Evolutionary conservation across 1,140 invertebrate species (phyloP), one percentile per base, ranked within the genome.

Genomic region (Parapsyche elsis): DNA sequence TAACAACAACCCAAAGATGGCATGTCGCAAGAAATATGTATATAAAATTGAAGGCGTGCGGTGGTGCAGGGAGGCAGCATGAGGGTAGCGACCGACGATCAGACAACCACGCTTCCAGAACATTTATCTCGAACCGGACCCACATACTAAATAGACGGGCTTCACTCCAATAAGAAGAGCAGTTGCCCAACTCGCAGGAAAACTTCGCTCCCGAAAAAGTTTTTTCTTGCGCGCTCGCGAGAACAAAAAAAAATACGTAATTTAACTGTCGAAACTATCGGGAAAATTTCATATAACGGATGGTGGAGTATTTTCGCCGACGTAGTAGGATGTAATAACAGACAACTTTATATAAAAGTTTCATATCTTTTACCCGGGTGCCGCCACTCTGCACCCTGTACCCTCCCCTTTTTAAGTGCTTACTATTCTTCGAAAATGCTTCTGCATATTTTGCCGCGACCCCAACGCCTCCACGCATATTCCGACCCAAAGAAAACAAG

Each of bases 211-310:
- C 10, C 21, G 16, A 12, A 21, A 26, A 67, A 67, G 61, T 67
- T 67, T 23, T 16, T 23, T 26, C 10, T 67, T 12, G 19, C 16
- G 10, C 21, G 49, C 10, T 53, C 10, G 49, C 12, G 16, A 53
- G 16, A 53, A 53, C 10, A 53, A 53, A 53, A 26, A 67, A 67
- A 67, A 19, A 67, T 16, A 26, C 61, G 61, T 67, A 67, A 67
- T 67, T 67, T 67, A 67, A 67, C 61, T 67, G 61, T 67, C 61
- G 61, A 67, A 67, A 67, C 61, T 67, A 67, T 67, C 61, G 61
- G 53, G 24, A 26, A 26, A 26, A 67, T 21, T 67, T 67, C 19
- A 67, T 67, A 67, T 67, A 67, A 67, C 19, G 24, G 19, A 67
- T 21, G 61, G 21, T 5, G 19, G 61, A 23, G 14, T 12, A 10